Evolutionary conservation across 2,888 invertebrate genomes (phyloP), one percentile per base, ranked within the genome.

Genomic region (Apamea anceps): DNA sequence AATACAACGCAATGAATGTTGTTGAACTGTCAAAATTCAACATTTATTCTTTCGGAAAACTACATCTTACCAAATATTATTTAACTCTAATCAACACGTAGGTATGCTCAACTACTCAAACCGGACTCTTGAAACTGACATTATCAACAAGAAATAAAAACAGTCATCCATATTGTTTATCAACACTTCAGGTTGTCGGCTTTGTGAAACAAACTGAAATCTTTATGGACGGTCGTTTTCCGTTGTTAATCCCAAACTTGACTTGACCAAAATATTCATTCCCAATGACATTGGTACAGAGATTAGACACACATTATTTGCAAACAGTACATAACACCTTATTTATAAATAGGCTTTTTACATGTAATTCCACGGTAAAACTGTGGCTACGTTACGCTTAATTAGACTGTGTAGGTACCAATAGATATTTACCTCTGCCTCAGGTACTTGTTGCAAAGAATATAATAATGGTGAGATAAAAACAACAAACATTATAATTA

Each of bases 141-240:
- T 65, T 91, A 92, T 92, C 92, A 80, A 63, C 73, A 82, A 77
- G 51, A 85, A 80, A 89, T 83, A 87, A 87, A 86, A 83, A 74
- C 82, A 75, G 78, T 71, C 74, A 75, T 77, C 77, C 79, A 71
- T 70, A 62, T 67, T 83, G 72, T 83, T 81, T 86, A 74, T 83
- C 80, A 71, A 81, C 66, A 87, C 82, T 84, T 82, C 51, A 86
- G 54, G 13, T 68, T 81, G 82, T 82, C 85, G 83, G 85, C 81
- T 81, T 82, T 71, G 66, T 76, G 45, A 79, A 74, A 80, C 71
- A 79, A 77, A 79, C 48, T 42, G 15, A 57, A 65, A 67, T 72
- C 25, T 80, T 80, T 83, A 86, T 83, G 75, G 28, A 75, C 48
- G 63, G 8, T n/a, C 48, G 74, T 75, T 67, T 68, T 72, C 32